phyloP scores from a whole-genome alignment of 35 echinoderm and acorn worm genomes.

The Heliocidaris erythrogramma region DNA sequence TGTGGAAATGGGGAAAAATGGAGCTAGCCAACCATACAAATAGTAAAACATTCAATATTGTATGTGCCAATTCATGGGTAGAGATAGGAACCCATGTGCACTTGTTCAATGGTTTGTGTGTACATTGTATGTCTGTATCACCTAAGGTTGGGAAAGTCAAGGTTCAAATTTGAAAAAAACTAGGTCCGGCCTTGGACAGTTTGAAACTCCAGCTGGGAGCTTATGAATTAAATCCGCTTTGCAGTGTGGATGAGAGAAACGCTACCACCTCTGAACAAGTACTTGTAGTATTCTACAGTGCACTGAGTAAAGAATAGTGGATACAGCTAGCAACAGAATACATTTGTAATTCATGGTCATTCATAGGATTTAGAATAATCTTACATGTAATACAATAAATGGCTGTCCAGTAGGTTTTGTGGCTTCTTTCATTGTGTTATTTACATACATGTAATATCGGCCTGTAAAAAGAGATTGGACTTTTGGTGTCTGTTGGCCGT shows the following conservation, averaged over 20 bases:
- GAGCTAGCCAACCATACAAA: not conserved
- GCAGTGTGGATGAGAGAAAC: too few species aligned
- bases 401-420: not conserved
- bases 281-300: too few species aligned
- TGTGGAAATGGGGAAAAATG: not conserved
- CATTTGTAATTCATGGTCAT: not conserved
- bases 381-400: not conserved
- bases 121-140: not conserved
- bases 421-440: not conserved
- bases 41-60: not conserved
- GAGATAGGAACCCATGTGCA: not conserved
- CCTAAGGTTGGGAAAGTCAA: not conserved
- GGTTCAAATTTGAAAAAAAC: not conserved
- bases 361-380: not conserved
- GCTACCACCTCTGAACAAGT: too few species aligned
- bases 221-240: not conserved
- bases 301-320: too few species aligned
- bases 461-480: not conserved
- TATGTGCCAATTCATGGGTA: not conserved
- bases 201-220: conserved; percentile 14
- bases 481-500: not conserved
- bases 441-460: too few species aligned
- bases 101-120: not conserved
- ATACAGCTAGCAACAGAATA: too few species aligned
- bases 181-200: too few species aligned